Percentiles rank a stretch among this genome's conserved stretches.
Evolutionary conservation across 2,797 vertebrate species (phyloP).

Genomic region (Bufotes viridis): DNA sequence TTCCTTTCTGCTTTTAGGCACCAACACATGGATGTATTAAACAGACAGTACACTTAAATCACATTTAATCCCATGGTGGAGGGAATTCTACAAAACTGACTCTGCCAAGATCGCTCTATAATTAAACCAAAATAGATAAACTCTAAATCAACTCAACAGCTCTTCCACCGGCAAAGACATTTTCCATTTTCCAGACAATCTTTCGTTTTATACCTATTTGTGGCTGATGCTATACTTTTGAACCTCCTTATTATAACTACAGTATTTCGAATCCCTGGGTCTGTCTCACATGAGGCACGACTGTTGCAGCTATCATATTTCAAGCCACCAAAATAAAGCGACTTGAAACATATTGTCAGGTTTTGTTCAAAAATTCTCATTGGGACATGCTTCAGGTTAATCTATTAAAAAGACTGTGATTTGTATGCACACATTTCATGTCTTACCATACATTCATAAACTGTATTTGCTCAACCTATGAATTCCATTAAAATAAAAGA

Average conservation of each 20-base stretch:
- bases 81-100: slow-evolving; percentile 16
- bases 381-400: background rate
- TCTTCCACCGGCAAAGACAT: background rate
- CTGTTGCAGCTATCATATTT: background rate
- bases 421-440: background rate
- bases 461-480: background rate
- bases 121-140: slow-evolving; percentile 73
- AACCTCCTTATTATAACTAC: background rate
- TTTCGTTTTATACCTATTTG: background rate
- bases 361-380: background rate
- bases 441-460: background rate
- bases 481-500: background rate
- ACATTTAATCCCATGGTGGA: slow-evolving; percentile 20
- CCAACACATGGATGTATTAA: slow-evolving; percentile 17
- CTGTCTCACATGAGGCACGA: background rate
- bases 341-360: background rate
- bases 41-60: slow-evolving; percentile 30
- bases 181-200: background rate
- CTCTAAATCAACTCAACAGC: slow-evolving; percentile 28
- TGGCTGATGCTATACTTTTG: background rate
- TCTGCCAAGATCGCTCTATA: slow-evolving; percentile 64
- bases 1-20: slow-evolving; percentile 23
- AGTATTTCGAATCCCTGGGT: background rate
- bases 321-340: background rate
- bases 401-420: background rate